These are phyloP conservation scores for Drosophila seguyi DNA, from an alignment of 1,140 invertebrate genomes.

Conservation along the genomic window DNA sequence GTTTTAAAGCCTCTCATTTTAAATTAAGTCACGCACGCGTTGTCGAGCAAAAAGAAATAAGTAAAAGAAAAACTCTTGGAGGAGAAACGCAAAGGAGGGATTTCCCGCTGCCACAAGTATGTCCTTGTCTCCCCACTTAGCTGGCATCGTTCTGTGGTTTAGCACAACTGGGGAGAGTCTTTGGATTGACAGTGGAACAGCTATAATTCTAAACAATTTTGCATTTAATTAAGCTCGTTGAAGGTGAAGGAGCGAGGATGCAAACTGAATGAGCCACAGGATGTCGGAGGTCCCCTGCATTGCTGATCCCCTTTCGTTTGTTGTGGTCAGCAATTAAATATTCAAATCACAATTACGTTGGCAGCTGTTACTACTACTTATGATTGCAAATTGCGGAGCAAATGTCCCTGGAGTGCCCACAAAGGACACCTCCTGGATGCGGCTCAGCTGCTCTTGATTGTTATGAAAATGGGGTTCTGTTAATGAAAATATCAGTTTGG, in stretches of 20 bases:
- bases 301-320: constrained; percentile 15
- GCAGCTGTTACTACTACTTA: constrained; percentile 2
- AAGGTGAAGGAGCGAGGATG: not conserved
- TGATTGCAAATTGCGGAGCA: constrained; percentile 15
- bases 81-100: not conserved
- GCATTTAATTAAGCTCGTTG: constrained; percentile 6
- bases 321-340: constrained; percentile 54
- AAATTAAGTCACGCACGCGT: constrained; percentile 47
- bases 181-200: too few species aligned
- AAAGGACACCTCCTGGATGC: constrained; percentile 13
- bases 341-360: constrained; percentile 31
- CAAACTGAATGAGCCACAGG: constrained; percentile 28
- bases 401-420: constrained; percentile 14
- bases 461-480: constrained; percentile 36
- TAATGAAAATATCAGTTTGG: constrained; percentile 28
- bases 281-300: not conserved
- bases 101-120: not conserved
- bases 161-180: not conserved
- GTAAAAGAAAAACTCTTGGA: not conserved
- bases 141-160: not conserved
- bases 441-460: constrained; percentile 23
- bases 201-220: constrained; percentile 8
- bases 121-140: not conserved
- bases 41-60: not conserved
- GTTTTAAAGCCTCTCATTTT: constrained; percentile 20